Conservation (phyloP, 2,888 invertebrate species). For the Sinohyriopsis cumingii region DNA sequence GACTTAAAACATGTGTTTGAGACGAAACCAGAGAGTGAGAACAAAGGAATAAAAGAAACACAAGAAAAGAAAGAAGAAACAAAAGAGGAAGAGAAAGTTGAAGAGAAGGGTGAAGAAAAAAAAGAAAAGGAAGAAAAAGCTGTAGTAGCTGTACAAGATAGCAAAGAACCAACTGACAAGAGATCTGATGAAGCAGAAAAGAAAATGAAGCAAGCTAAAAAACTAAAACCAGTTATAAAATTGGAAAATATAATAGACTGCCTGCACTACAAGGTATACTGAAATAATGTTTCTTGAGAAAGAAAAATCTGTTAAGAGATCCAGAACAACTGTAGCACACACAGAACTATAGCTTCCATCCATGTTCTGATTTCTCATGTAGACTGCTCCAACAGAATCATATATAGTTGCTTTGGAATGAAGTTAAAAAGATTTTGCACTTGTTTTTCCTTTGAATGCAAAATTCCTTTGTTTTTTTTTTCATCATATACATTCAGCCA, state of each 20-base stretch:
- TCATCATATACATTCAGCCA: too few relatives aligned
- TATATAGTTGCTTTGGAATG: too few relatives aligned
- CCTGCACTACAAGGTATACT: slow-evolving; percentile 48
- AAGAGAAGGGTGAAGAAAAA: slow-evolving; percentile 4
- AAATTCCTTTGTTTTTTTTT: too few relatives aligned
- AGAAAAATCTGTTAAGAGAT: too few relatives aligned
- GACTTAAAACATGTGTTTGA: slow-evolving; percentile 4
- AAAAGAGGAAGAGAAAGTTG: slow-evolving; percentile 16
- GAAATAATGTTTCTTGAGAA: too few relatives aligned
- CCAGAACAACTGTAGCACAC: too few relatives aligned
- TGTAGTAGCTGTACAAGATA: slow-evolving; percentile 3
- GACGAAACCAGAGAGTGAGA: slow-evolving; percentile 2
- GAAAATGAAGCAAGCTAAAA: slow-evolving; percentile 21
- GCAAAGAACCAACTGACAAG: slow-evolving; percentile 1
- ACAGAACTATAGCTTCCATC: too few relatives aligned
- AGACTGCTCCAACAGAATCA: too few relatives aligned
- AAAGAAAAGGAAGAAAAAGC: slow-evolving; percentile 1
- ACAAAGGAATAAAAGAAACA: slow-evolving; percentile 1
- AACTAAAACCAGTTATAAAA: slow-evolving; percentile 36
- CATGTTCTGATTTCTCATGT: too few relatives aligned
- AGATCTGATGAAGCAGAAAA: slow-evolving; percentile 11
- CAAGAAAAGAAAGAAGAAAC: slow-evolving; percentile 15
- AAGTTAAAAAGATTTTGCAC: too few relatives aligned
- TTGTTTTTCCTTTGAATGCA: too few relatives aligned
- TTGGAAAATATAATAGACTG: slow-evolving; percentile 50